Evolutionary conservation across 2,113 vertebrate genomes (phyloP).

Genomic region (Cercocebus atys): DNA sequence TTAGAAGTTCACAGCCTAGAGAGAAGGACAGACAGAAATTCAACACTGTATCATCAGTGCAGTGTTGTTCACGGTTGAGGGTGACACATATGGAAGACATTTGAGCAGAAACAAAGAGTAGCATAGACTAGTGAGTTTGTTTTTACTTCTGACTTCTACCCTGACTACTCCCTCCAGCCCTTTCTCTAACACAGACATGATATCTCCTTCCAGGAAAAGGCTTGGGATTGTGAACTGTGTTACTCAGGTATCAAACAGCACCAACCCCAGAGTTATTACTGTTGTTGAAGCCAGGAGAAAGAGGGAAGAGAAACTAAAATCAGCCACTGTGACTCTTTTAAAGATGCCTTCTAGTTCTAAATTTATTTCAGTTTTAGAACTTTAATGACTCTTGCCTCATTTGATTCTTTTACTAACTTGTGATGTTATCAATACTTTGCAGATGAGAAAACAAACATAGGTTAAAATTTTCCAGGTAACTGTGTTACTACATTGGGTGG

Average conservation of each 20-base stretch:
- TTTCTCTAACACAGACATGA: background rate
- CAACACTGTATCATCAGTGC: rapidly evolving
- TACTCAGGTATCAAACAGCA: background rate
- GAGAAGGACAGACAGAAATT: background rate
- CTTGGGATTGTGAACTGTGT: background rate
- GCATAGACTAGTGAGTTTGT: background rate
- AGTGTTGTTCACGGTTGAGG: rapidly evolving
- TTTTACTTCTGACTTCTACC: background rate
- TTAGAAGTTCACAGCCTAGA: no score
- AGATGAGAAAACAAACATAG: background rate
- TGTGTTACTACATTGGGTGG: background rate
- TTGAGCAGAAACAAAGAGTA: background rate
- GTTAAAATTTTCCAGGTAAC: background rate
- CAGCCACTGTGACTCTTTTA: background rate
- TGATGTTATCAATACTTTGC: background rate
- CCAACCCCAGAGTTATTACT: background rate
- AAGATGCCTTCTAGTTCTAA: background rate
- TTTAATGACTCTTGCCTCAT: background rate
- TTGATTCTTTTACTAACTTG: background rate
- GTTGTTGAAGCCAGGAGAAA: background rate
- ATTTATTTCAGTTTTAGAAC: background rate
- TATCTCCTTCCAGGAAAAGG: background rate
- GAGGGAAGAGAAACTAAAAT: background rate
- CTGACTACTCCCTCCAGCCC: background rate
- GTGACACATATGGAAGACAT: background rate